A percentile compares a stretch with the other conserved stretches of the same genome.
Conservation (phyloP, 2,797 vertebrate species). For the Potorous gilbertii region DNA sequence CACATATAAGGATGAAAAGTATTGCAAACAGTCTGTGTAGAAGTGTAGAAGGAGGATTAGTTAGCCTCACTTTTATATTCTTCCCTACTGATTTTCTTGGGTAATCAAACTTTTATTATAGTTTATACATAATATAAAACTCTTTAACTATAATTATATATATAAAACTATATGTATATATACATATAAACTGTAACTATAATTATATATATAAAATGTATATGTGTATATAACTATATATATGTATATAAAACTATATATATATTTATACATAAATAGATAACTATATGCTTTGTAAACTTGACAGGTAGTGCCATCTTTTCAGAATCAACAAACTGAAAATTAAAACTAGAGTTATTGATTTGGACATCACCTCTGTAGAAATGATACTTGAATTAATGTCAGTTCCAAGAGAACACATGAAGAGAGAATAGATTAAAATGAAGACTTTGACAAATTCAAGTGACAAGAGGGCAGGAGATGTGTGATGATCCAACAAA, state of each 20-base stretch:
- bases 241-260: too few relatives aligned
- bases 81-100: background rate
- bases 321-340: background rate
- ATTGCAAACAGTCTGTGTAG: background rate
- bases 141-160: too few relatives aligned
- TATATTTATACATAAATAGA: background rate
- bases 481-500: background rate
- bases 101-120: background rate
- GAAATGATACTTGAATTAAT: background rate
- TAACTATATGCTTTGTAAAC: background rate
- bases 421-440: background rate
- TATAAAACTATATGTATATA: too few relatives aligned
- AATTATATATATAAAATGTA: too few relatives aligned
- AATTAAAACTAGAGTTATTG: background rate
- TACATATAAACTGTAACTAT: too few relatives aligned
- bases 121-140: background rate
- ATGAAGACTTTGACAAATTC: background rate
- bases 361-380: background rate
- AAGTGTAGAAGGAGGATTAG: background rate
- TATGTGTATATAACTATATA: too few relatives aligned
- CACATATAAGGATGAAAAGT: background rate
- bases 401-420: background rate
- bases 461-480: background rate
- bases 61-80: background rate
- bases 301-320: background rate